A percentile compares a stretch with the other conserved stretches of the same genome.
These are phyloP conservation scores for Speoplatyrhinus poulsoni DNA, from an alignment of 2,113 vertebrate species.

Conservation along the genomic window DNA sequence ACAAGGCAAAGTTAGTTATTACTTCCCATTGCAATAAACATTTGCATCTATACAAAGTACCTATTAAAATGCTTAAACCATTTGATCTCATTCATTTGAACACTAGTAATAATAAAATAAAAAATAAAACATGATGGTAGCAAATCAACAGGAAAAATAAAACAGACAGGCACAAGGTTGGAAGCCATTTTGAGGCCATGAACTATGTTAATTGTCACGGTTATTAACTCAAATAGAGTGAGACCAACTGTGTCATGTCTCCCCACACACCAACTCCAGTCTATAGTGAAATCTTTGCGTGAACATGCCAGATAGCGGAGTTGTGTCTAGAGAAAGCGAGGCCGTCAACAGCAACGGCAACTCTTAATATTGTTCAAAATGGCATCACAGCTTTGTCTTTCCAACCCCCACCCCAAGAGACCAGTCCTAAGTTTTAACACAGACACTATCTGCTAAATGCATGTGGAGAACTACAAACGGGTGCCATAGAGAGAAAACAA, in stretches of 20 bases:
- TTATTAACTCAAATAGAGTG: neutral
- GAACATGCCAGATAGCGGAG: constrained; percentile 9
- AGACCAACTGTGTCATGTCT: constrained; percentile 3
- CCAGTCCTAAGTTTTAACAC: constrained; percentile 1
- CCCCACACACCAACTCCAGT: neutral
- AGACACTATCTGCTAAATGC: constrained; percentile 11
- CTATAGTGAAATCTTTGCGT: neutral
- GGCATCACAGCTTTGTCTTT: constrained; percentile 11
- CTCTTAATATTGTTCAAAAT: constrained; percentile 5
- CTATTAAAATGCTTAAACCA: constrained; percentile 20
- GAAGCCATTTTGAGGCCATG: constrained; percentile 22
- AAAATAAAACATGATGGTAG: neutral
- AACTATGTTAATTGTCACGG: constrained; percentile 5
- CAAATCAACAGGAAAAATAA: neutral
- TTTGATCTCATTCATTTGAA: constrained; percentile 39
- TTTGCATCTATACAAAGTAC: constrained; percentile 51
- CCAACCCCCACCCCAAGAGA: constrained; percentile 2
- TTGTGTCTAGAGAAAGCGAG: constrained; percentile 15
- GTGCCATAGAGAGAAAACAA: constrained; percentile 10
- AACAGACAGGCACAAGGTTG: constrained; percentile 38
- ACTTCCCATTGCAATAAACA: constrained; percentile 6
- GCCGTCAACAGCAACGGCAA: constrained; percentile 10
- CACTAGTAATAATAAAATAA: neutral
- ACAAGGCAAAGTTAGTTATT: constrained; percentile 8
- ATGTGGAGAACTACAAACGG: constrained; percentile 32